These are phyloP conservation scores for Gymnocheta viridis DNA, from an alignment of 2,888 invertebrate species.

Conservation along the genomic window DNA sequence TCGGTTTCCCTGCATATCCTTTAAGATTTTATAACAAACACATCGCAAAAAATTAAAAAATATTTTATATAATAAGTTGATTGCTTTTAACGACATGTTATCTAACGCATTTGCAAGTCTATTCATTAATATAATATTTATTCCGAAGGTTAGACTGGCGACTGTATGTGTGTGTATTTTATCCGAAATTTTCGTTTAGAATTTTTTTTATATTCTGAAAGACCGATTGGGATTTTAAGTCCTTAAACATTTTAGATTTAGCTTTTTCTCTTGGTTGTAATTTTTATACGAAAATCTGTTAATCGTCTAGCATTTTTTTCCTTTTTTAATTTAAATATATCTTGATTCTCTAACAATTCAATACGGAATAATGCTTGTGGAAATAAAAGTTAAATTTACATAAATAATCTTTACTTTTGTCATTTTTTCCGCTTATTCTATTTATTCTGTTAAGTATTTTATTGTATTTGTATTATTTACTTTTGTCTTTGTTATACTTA, in stretches of 20 bases:
- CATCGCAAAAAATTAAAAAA: too few relatives aligned
- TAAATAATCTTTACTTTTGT: slow-evolving; percentile 26
- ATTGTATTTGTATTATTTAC: slow-evolving; percentile 18
- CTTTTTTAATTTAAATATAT: too few relatives aligned
- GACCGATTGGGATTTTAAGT: background rate
- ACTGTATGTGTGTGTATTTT: background rate
- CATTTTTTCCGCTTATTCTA: slow-evolving; percentile 2
- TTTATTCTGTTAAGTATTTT: slow-evolving; percentile 2
- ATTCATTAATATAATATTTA: background rate
- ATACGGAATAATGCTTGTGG: background rate
- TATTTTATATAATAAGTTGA: background rate
- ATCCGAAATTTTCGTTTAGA: background rate
- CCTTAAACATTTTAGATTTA: background rate
- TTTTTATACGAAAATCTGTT: background rate
- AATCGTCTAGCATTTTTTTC: background rate
- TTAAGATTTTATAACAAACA: too few relatives aligned
- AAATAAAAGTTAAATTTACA: background rate
- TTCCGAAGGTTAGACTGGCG: background rate
- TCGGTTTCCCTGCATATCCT: too few relatives aligned
- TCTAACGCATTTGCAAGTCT: background rate
- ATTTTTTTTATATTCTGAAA: too few relatives aligned
- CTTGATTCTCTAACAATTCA: background rate
- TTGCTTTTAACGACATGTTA: background rate
- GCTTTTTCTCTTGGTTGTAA: background rate
- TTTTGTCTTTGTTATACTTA: background rate